Evolutionary conservation across 2,113 vertebrate genomes (phyloP).

Genomic region (Odocoileus virginianus): DNA sequence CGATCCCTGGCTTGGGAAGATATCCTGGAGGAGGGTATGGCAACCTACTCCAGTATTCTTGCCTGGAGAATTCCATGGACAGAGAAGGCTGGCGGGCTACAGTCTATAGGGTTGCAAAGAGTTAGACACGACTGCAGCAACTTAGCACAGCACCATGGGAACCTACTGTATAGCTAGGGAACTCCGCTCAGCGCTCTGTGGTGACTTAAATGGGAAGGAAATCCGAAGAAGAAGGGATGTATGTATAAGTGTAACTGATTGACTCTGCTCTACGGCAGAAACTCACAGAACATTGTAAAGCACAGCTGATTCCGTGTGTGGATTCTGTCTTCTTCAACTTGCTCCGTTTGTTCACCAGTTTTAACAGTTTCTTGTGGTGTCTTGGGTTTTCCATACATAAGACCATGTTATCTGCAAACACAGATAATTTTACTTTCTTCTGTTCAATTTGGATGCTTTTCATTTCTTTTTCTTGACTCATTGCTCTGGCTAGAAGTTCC

Average conservation of each 20-base stretch:
- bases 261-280: neutral
- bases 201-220: neutral
- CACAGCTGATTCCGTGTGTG: neutral
- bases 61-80: neutral
- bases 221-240: neutral
- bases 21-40: neutral
- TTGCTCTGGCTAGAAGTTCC: neutral
- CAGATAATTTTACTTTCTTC: neutral
- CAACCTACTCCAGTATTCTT: neutral
- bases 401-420: neutral
- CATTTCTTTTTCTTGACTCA: neutral
- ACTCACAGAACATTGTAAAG: neutral
- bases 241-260: neutral
- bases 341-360: neutral
- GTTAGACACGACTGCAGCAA: neutral
- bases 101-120: neutral
- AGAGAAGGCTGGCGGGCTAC: neutral
- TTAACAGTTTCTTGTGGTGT: neutral
- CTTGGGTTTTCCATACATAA: neutral
- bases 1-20: neutral
- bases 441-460: neutral
- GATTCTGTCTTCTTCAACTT: neutral
- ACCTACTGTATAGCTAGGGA: neutral
- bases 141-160: neutral
- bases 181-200: neutral